Conservation (phyloP, 2,888 invertebrate genomes). For the Tipula helvola region DNA sequence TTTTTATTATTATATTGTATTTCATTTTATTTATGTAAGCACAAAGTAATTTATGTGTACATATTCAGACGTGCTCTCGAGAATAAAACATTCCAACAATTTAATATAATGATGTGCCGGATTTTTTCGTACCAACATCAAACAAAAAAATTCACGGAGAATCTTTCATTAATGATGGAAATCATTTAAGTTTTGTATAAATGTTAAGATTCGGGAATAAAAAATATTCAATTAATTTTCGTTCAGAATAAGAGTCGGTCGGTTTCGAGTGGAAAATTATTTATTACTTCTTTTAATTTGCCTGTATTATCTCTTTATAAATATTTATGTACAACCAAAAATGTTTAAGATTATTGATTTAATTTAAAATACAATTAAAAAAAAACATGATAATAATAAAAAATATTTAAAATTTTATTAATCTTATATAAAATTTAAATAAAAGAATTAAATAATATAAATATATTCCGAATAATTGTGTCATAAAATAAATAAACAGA, state of each 20-base stretch:
- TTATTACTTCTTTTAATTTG: not conserved
- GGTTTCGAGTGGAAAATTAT: not conserved
- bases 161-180: conserved; percentile 1
- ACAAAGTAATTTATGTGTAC: not conserved
- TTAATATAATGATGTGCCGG: not conserved
- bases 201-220: conserved; percentile 5
- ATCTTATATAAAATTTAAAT: not conserved
- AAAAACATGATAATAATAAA: not conserved
- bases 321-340: not conserved
- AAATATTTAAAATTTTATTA: conserved; percentile 5
- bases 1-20: not conserved
- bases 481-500: not conserved
- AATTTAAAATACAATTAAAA: not conserved
- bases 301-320: not conserved
- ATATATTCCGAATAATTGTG: not conserved
- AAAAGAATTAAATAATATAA: not conserved
- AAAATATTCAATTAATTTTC: not conserved
- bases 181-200: not conserved
- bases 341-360: not conserved
- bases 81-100: not conserved
- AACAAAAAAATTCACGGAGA: not conserved
- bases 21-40: not conserved
- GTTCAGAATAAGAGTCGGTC: not conserved
- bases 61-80: not conserved
- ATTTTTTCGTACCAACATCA: not conserved